phyloP scores from a whole-genome alignment of 2,888 invertebrate genomes.

The Megalurothrips usitatus region DNA sequence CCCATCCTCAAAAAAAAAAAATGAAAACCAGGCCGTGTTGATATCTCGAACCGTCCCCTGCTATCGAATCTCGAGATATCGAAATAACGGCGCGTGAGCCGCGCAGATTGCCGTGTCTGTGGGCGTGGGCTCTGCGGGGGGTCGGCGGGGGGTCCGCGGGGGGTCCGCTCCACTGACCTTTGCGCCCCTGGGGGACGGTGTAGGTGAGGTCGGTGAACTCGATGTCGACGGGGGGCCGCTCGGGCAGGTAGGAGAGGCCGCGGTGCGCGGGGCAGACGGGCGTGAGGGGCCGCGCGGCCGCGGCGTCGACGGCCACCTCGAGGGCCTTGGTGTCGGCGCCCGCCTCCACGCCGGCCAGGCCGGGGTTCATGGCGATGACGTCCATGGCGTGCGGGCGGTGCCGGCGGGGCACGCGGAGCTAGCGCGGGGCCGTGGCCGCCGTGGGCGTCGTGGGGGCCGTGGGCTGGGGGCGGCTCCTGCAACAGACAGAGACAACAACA shows the following conservation, averaged over 20 bases:
- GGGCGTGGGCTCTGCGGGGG: too few relatives aligned
- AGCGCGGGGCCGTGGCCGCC: neutral
- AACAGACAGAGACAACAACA: too few relatives aligned
- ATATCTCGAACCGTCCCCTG: too few relatives aligned
- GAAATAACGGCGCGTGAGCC: too few relatives aligned
- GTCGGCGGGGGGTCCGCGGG: too few relatives aligned
- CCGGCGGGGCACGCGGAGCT: neutral
- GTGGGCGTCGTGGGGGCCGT: neutral
- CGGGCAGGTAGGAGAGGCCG: constrained; percentile 49
- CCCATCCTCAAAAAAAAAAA: too few relatives aligned
- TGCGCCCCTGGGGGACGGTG: constrained; percentile 67
- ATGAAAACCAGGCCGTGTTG: too few relatives aligned
- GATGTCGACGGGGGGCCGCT: constrained; percentile 70
- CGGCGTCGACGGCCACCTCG: neutral
- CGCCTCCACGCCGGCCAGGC: neutral
- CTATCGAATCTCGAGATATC: too few relatives aligned
- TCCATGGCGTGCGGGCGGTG: neutral
- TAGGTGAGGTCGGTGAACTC: constrained; percentile 80
- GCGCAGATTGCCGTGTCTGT: too few relatives aligned
- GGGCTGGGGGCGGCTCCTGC: neutral
- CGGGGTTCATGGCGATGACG: neutral
- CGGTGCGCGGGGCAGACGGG: neutral
- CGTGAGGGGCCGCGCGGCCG: neutral
- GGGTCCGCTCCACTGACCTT: constrained; percentile 52
- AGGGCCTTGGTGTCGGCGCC: neutral